Percentiles rank a stretch among this genome's conserved stretches.
phyloP scores from a whole-genome alignment of 2,888 invertebrate genomes.

The Metopia argyrocephala region DNA sequence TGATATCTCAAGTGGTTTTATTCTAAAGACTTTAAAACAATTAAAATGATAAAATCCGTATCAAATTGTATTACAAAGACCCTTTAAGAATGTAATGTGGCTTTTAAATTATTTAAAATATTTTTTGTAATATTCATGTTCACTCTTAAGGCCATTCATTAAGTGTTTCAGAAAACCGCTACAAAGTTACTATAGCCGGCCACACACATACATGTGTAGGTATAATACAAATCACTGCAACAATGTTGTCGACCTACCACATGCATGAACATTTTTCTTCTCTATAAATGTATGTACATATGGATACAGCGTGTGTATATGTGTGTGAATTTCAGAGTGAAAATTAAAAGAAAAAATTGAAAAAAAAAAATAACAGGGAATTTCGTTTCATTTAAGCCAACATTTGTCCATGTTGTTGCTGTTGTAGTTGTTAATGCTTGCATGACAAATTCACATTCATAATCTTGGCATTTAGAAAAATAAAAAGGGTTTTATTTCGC shows the following conservation, averaged over 20 bases:
- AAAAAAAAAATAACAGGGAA: background rate
- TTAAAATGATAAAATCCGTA: background rate
- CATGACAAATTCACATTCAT: slow-evolving; percentile 77
- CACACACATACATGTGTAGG: too few species aligned
- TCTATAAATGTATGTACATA: background rate
- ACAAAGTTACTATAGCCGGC: too few species aligned
- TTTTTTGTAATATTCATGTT: background rate
- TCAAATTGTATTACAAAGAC: background rate
- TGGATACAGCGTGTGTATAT: background rate
- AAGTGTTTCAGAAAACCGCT: background rate
- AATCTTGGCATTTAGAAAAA: slow-evolving; percentile 62
- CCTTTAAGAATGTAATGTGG: background rate
- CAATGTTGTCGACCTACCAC: slow-evolving; percentile 52
- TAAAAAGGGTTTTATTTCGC: slow-evolving; percentile 58
- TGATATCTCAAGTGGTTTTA: slow-evolving; percentile 57
- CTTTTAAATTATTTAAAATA: background rate
- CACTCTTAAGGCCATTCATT: background rate
- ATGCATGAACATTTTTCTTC: slow-evolving; percentile 41
- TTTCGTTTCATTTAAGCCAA: slow-evolving; percentile 23
- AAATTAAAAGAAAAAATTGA: background rate
- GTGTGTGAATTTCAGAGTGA: background rate
- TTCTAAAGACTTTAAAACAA: slow-evolving; percentile 51
- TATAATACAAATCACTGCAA: too few species aligned
- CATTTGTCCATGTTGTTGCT: slow-evolving; percentile 4
- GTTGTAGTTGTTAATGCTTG: slow-evolving; percentile 72